Evolutionary conservation across 2,888 invertebrate species (phyloP).

Genomic region (Anoncus sp.): DNA sequence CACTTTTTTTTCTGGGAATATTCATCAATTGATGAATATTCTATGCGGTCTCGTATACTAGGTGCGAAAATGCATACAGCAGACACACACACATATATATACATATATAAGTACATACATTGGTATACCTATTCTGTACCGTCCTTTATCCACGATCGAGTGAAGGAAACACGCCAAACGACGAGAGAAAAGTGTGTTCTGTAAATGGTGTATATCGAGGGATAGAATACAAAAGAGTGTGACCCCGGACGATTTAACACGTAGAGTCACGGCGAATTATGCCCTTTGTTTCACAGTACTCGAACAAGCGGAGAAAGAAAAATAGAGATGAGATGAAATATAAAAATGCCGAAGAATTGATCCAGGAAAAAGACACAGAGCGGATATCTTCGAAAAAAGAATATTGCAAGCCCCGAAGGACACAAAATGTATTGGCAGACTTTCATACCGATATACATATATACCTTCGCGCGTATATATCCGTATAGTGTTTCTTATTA

Average conservation of each 20-base stretch:
- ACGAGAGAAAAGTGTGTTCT: slow-evolving; percentile 5
- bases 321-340: slow-evolving; percentile 11
- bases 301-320: slow-evolving; percentile 2
- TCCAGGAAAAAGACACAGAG: slow-evolving; percentile 4
- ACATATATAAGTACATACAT: too few species aligned
- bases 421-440: slow-evolving; percentile 19
- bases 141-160: not conserved
- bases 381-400: slow-evolving; percentile 11
- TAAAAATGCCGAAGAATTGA: slow-evolving; percentile 35
- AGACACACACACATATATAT: too few species aligned
- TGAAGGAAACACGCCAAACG: slow-evolving; percentile 33
- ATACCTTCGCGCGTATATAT: too few species aligned
- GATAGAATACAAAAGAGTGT: not conserved
- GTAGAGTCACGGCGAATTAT: not conserved
- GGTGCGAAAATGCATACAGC: slow-evolving; percentile 13
- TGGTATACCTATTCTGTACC: not conserved
- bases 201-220: slow-evolving; percentile 6
- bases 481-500: slow-evolving; percentile 14
- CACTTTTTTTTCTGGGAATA: slow-evolving; percentile 5
- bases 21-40: slow-evolving; percentile 48
- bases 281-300: slow-evolving; percentile 9
- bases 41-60: not conserved
- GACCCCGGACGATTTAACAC: not conserved
- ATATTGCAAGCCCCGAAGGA: slow-evolving; percentile 17
- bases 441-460: slow-evolving; percentile 36